Base-by-base conservation (phyloP, 2,888 invertebrate species). In the Pseudococcus viburni region DNA sequence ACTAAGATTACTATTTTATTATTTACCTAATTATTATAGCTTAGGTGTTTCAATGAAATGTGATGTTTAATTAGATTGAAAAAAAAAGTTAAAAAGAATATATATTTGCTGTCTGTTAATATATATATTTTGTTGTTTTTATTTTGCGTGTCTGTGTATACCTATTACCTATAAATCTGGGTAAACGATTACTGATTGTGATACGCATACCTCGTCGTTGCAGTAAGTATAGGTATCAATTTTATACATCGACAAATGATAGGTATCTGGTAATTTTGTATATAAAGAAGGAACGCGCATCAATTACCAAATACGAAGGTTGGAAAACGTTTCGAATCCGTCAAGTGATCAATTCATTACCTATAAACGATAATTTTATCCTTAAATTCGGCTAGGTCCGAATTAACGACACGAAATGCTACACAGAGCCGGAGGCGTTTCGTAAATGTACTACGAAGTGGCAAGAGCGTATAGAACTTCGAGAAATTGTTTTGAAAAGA, bases 21-120 rank as follows among this genome's bases (percentile, higher is more conserved):
- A 42, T 83, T 83, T 46, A 73, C 73, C 73, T 83, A 42, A 46
- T 83, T 83, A 83, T 83, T 46, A 83, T 83, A 83, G 80, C 46
- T 42, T 83, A 83, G 80, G 80, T 83, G 80, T 83, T 83, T 83
- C 80, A 83, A 46, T 83, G 80, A 83, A 83, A 83, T 83, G 80
- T 83, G 80, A 83, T 83, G 80, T 83, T 73, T 83, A 83, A 83
- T 83, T 83, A 83, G 80, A 83, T 33, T 83, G 80, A 83, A 83
- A 83, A 83, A 83, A 83, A 83, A 46, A 83, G 1, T 46, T 39
- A 42, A 83, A 42, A 46, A 73, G 64, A 64, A 64, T 77, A 83
- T 80, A 80, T 46, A 83, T 83, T 83, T 83, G 80, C 80, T 83
- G 80, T 83, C 80, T 83, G 80, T 83, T 83, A 83, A 83, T 83